phyloP scores from a whole-genome alignment of 2,113 vertebrate species.

The Trichechus manatus region DNA sequence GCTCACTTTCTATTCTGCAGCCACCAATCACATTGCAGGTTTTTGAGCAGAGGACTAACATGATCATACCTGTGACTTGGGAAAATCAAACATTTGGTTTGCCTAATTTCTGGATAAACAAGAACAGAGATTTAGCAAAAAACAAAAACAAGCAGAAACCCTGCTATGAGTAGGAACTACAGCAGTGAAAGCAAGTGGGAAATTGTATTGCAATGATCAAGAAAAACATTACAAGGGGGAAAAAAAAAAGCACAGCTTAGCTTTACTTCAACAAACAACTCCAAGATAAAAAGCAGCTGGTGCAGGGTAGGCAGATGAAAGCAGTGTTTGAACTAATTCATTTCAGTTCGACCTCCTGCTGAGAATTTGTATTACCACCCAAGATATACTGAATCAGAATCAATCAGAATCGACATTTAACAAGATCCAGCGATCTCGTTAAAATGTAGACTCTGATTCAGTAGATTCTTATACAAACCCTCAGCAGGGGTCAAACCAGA shows the following conservation, averaged over 20 bases:
- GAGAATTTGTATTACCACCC: no score
- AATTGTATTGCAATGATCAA: neutral
- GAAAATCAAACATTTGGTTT: conserved; percentile 7
- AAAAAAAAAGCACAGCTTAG: neutral
- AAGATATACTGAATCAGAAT: no score
- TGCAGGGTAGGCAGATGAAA: neutral
- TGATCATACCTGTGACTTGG: neutral
- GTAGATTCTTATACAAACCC: no score
- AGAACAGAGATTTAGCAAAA: neutral
- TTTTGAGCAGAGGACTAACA: neutral
- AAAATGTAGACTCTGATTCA: no score
- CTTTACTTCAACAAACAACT: neutral
- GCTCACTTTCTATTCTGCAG: neutral
- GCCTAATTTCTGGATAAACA: conserved; percentile 12
- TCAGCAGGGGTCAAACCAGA: no score
- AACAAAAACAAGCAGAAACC: conserved; percentile 2
- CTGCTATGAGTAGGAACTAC: neutral
- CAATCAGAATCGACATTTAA: no score
- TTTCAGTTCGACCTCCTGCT: no score
- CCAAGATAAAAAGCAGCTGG: neutral
- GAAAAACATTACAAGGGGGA: neutral
- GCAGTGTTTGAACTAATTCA: no score
- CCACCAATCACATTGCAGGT: neutral
- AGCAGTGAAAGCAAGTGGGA: neutral
- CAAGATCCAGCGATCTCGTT: no score